A percentile compares a stretch with the other conserved stretches of the same genome.
phyloP scores from a whole-genome alignment of 2,888 invertebrate genomes.

The Drosophila lacicola region DNA sequence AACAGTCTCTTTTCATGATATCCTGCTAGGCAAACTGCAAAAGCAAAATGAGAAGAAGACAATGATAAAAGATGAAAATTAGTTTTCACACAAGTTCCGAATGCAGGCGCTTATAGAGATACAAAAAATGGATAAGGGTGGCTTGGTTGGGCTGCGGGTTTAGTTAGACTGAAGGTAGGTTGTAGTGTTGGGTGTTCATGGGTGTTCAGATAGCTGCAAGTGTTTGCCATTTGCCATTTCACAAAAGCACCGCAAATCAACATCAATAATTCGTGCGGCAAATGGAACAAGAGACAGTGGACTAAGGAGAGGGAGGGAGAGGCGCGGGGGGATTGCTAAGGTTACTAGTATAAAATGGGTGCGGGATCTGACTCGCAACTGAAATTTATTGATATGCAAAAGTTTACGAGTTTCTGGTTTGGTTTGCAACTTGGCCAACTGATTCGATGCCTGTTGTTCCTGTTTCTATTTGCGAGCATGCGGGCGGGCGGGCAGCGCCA shows the following conservation, averaged over 20 bases:
- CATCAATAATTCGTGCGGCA: conserved; percentile 74
- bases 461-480: conserved; percentile 33
- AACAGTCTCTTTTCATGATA: conserved; percentile 96
- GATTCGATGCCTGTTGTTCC: conserved; percentile 44
- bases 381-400: conserved; percentile 81
- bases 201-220: conserved; percentile 41
- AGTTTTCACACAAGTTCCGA: conserved; percentile 29
- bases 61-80: conserved; percentile 29
- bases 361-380: conserved; percentile 8
- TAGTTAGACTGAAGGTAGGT: conserved; percentile 7
- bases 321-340: not conserved
- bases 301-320: not conserved
- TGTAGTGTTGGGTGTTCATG: conserved; percentile 1
- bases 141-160: not conserved
- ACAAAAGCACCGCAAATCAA: conserved; percentile 74
- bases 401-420: conserved; percentile 72
- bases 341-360: not conserved
- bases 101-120: conserved; percentile 32
- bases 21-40: conserved; percentile 89
- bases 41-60: conserved; percentile 48
- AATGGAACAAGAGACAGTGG: conserved; percentile 33
- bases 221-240: conserved; percentile 54
- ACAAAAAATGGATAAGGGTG: conserved; percentile 9
- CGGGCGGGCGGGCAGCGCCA: conserved; percentile 32
- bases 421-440: conserved; percentile 54